A percentile compares a stretch with the other conserved stretches of the same genome.
Conservation (phyloP, 2,797 vertebrate species). For the Coracias cyanogaster region DNA sequence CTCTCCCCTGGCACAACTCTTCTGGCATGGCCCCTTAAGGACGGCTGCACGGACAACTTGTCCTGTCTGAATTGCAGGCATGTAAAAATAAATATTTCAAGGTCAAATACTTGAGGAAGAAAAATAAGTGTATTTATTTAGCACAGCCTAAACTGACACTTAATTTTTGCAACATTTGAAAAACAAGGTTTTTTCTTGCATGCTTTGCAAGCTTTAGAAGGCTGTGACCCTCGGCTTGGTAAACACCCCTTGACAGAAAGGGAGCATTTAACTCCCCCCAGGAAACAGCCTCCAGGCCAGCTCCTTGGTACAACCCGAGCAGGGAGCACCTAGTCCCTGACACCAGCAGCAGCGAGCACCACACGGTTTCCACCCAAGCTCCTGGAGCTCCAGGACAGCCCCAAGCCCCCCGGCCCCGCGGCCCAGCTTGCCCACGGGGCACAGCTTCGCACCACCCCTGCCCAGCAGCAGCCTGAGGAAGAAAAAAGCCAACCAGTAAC, state of each 20-base stretch:
- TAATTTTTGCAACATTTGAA: not conserved
- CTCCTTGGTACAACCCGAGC: not conserved
- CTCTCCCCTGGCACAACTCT: not conserved
- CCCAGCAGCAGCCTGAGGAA: not conserved
- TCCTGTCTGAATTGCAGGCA: not conserved
- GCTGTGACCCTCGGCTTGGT: not conserved
- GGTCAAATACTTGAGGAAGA: not conserved
- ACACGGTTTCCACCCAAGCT: rapidly evolving
- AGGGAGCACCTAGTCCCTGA: rapidly evolving
- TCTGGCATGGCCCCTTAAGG: not conserved
- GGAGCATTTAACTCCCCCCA: not conserved
- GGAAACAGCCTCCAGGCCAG: not conserved
- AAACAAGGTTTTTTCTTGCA: not conserved
- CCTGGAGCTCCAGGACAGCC: not conserved
- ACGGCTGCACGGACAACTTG: not conserved
- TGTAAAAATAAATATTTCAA: slow-evolving; percentile 4
- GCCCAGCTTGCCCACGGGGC: rapidly evolving
- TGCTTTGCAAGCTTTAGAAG: not conserved
- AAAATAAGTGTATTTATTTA: not conserved
- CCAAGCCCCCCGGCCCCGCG: not conserved
- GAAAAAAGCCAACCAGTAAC: not conserved
- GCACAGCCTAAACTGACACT: not conserved
- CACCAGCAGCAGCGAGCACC: rapidly evolving
- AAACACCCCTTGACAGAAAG: not conserved
- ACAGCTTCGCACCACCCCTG: not conserved